Percentiles rank a stretch among this genome's conserved stretches.
Conservation (phyloP, 1,140 invertebrate genomes). For the Lysiphlebus fabarum region DNA sequence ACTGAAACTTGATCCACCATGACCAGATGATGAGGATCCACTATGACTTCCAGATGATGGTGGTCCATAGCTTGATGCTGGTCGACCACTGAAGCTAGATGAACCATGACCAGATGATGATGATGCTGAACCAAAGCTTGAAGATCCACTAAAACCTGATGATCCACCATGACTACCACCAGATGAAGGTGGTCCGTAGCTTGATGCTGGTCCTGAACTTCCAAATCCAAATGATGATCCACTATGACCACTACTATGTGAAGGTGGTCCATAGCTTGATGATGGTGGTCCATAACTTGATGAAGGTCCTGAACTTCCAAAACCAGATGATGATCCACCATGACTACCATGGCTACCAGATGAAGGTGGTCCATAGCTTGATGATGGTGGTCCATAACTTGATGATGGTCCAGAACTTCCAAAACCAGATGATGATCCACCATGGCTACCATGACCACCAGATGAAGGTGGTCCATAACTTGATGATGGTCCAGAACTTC, state of each 20-base stretch:
- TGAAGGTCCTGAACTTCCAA: slow-evolving; percentile 26
- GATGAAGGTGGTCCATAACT: slow-evolving; percentile 18
- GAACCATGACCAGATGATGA: slow-evolving; percentile 14
- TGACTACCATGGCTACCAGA: slow-evolving; percentile 21
- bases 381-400: slow-evolving; percentile 9
- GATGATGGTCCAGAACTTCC: slow-evolving; percentile 25
- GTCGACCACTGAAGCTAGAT: background rate
- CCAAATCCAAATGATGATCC: slow-evolving; percentile 17
- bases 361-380: too few species aligned
- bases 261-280: background rate
- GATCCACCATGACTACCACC: slow-evolving; percentile 15
- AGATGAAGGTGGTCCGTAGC: slow-evolving; percentile 11
- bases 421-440: slow-evolving; percentile 23
- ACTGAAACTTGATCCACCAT: slow-evolving; percentile 9
- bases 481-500: slow-evolving; percentile 25
- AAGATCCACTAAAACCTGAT: background rate
- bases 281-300: slow-evolving; percentile 12
- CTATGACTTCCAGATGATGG: slow-evolving; percentile 18
- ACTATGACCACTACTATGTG: too few species aligned
- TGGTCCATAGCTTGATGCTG: background rate
- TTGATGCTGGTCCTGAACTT: slow-evolving; percentile 2
- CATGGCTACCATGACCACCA: slow-evolving; percentile 21
- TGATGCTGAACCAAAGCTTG: slow-evolving; percentile 9
- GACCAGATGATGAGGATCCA: slow-evolving; percentile 11
- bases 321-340: slow-evolving; percentile 22